Evolutionary conservation across 2,797 vertebrate species (phyloP), one percentile per base, ranked within the genome.

Genomic region (Pogonophryne albipinna): DNA sequence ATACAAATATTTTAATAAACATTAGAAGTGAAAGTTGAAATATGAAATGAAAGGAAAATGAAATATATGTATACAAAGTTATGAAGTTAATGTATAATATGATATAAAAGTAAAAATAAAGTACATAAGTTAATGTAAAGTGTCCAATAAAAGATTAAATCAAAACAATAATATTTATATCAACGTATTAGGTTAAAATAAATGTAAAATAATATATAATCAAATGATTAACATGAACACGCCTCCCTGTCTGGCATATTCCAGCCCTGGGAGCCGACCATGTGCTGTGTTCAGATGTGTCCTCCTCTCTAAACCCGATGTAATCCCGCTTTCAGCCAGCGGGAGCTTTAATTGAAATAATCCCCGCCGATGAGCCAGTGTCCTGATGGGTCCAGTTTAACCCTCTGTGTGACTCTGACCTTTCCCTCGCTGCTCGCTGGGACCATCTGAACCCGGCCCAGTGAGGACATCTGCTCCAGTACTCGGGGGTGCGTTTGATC

Each of bases 361-460:
- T 93, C 94, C 94, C 93, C 65, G 91, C 90, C 86, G 90, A 82
- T 53, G 91, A 89, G 91, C 93, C 93, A 94, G 93, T 90, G 90
- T 85, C 91, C 84, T 90, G 93, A 94, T 93, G 93, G 92, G 91
- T 89, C 93, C 93, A 94, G 93, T 95, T 95, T 95, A 95, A 95
- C 95, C 94, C 95, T 90, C 94, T 85, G 92, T 94, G 94, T 93
- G 94, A 93, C 91, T 87, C 86, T 95, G 94, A 96, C 94, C 95
- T 95, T 95, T 95, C 84, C 84, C 88, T 87, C 82, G 88, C 91
- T 76, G 80, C 94, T 94, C 86, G 83, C 93, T 92, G 94, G 86
- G 93, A 91, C 93, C 93, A 94, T 93, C 94, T 93, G 93, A 94
- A 92, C 84, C 83, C 74, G 81, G 70, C 93, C 92, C 92, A 87